Base-by-base conservation (phyloP, 2,888 invertebrate genomes). In the Augiades crinisus region DNA sequence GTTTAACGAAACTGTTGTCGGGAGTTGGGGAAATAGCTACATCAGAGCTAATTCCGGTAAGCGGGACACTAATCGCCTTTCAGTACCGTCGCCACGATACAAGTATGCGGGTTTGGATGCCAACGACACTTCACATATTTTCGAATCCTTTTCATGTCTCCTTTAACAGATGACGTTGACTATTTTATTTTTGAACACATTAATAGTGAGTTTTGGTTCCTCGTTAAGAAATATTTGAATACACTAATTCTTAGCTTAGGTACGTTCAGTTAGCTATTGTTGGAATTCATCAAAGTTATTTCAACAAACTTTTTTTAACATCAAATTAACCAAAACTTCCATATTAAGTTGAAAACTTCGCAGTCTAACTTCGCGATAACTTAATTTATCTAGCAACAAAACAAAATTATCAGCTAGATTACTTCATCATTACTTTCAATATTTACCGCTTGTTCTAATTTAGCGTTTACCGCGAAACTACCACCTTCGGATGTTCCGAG, bases 11-110 rank as follows among this genome's bases (percentile, higher is more conserved):
- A 40, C 49, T 49, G 49, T 49, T 49, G 49, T 41, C 49, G 41
- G 60, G 61, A 65, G 58, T 62, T 61, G 64, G 70, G 81, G 83
- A 86, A 84, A 80, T 80, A 73, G 68, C n/a, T n/a, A 64, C 70
- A 75, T 68, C 70, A 75, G 63, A 65, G 67, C 74, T 78, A 81
- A 85, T 81, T 86, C 78, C 74, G 79, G 72, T 64, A 58, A 61
- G 65, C 61, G 63, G 63, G 77, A 73, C 81, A 74, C 84, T 84
- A 84, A 86, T 85, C 78, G 76, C 61, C 65, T 56, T 56, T 60
- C 58, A 56, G 64, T 75, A 73, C 70, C 71, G 71, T 74, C 70
- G 61, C 55, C 57, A 59, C 61, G 68, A 66, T 68, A 75, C 70
- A 76, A 75, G 72, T 72, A 73, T 67, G 69, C 60, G 61, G 62